Conservation (phyloP, 2,888 invertebrate genomes). For the Cynaeus angustus region DNA sequence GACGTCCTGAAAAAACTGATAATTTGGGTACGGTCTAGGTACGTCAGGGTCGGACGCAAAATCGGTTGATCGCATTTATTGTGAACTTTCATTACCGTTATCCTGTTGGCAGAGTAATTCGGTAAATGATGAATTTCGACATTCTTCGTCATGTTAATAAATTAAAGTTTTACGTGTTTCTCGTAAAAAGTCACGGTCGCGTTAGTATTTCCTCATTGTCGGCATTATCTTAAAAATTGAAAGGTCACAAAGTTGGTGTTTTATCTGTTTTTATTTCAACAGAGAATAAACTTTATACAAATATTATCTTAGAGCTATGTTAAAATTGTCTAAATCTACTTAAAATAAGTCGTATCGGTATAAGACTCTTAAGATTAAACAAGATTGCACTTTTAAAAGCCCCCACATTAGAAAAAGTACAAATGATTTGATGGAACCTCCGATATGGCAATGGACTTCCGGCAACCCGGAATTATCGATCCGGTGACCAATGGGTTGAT, state of each 20-base stretch:
- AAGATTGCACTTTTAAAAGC: conserved; percentile 35
- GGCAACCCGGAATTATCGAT: conserved; percentile 18
- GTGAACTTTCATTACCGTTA: too few species aligned
- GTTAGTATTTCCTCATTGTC: too few species aligned
- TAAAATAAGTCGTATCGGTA: conserved; percentile 49
- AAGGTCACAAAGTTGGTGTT: neutral
- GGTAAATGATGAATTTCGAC: too few species aligned
- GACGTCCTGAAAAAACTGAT: too few species aligned
- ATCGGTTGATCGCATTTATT: too few species aligned
- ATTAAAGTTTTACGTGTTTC: too few species aligned
- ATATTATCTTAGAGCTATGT: conserved; percentile 12
- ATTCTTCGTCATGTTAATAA: too few species aligned
- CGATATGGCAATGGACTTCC: conserved; percentile 47
- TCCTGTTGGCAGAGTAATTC: too few species aligned
- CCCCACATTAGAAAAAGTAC: conserved; percentile 14
- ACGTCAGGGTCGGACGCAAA: too few species aligned
- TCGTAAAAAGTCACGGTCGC: too few species aligned
- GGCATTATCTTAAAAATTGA: neutral
- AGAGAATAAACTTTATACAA: conserved; percentile 46
- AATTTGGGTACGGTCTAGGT: too few species aligned
- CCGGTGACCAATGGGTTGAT: conserved; percentile 24
- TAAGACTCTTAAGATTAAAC: conserved; percentile 27
- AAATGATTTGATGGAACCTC: conserved; percentile 25
- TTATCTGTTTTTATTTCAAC: conserved; percentile 43
- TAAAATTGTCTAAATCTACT: conserved; percentile 18